phyloP scores from a whole-genome alignment of 2,797 vertebrate genomes.

The Cygnus olor region DNA sequence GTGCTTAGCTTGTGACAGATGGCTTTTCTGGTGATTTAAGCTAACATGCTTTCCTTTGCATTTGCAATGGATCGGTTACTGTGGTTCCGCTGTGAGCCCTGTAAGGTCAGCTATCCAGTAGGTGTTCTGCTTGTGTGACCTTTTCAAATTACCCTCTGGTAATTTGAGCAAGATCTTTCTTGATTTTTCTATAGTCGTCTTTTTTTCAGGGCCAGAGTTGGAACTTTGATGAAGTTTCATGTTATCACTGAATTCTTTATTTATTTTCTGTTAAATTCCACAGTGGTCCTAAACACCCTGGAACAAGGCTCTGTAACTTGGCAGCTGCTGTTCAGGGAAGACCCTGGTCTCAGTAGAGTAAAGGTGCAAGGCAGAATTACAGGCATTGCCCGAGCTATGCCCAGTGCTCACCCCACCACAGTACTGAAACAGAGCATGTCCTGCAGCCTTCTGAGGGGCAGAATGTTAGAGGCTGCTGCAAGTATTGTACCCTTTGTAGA shows the following conservation, averaged over 20 bases:
- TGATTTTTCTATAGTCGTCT: background rate
- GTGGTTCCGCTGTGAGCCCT: background rate
- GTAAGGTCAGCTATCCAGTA: background rate
- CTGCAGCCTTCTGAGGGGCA: background rate
- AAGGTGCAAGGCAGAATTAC: background rate
- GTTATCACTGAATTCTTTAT: background rate
- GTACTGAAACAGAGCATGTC: background rate
- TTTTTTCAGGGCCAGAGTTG: background rate
- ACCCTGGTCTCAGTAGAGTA: background rate
- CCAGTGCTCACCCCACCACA: background rate
- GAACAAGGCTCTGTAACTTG: background rate
- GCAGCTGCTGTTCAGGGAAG: background rate
- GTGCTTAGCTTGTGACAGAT: constrained; percentile 35
- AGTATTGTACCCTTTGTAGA: background rate
- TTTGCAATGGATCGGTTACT: constrained; percentile 15
- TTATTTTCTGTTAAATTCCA: background rate
- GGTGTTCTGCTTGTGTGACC: background rate
- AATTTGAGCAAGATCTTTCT: background rate
- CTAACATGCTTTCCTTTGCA: background rate
- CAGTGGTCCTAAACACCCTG: background rate
- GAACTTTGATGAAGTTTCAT: background rate
- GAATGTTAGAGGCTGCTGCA: background rate
- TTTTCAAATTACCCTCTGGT: background rate
- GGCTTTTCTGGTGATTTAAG: constrained; percentile 37
- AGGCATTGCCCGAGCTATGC: background rate